These are phyloP conservation scores for Rhynchomys soricoides DNA, from an alignment of 2,113 vertebrate species.

Conservation along the genomic window DNA sequence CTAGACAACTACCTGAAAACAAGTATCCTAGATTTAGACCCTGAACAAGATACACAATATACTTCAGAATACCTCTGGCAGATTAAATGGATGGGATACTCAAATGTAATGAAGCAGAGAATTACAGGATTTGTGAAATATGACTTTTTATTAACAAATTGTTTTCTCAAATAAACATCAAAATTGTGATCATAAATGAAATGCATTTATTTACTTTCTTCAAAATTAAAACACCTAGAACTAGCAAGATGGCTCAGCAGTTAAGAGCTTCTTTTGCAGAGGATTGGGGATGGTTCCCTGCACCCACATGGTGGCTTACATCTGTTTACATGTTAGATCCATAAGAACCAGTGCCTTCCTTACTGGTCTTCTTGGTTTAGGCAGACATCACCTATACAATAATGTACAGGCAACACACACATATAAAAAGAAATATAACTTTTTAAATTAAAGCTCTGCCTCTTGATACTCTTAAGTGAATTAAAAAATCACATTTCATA, in stretches of 20 bases:
- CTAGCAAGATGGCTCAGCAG: not conserved
- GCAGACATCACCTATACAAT: not conserved
- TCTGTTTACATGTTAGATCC: not conserved
- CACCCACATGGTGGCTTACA: not conserved
- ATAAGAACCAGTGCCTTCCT: too few relatives aligned
- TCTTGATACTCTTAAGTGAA: not conserved
- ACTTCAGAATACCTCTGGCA: not conserved
- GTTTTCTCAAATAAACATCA: not conserved
- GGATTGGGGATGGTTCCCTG: not conserved
- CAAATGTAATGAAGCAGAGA: not conserved
- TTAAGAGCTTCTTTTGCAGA: not conserved
- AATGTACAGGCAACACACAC: not conserved
- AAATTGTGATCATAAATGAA: not conserved
- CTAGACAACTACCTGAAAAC: not conserved
- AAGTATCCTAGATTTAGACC: not conserved
- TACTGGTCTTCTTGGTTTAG: not conserved
- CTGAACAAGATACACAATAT: not conserved
- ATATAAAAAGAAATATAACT: not conserved
- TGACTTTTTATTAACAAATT: not conserved
- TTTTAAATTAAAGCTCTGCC: not conserved
- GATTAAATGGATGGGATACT: not conserved
- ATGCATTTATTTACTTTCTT: not conserved
- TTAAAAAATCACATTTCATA: not conserved
- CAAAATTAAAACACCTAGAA: not conserved
- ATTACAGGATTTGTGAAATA: too few relatives aligned